Conservation (phyloP, 2,888 invertebrate genomes). For the Piscicola geometra region DNA sequence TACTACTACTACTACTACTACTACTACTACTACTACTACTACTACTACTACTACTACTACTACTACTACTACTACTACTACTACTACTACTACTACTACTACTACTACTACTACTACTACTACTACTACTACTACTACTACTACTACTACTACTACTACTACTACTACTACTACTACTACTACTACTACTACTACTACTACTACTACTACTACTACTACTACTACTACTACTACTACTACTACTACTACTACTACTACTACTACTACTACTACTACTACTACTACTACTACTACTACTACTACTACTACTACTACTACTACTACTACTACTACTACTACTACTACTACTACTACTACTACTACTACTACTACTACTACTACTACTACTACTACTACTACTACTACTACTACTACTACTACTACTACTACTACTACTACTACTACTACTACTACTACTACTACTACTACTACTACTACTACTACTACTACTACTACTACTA, state of each 20-base stretch:
- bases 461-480: conserved; percentile 25
- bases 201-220: conserved; percentile 25
- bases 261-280: conserved; percentile 25
- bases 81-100: conserved; percentile 21
- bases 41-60: not conserved
- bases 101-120: conserved; percentile 25
- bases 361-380: conserved; percentile 26
- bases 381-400: conserved; percentile 36
- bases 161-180: conserved; percentile 25
- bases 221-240: conserved; percentile 25
- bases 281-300: conserved; percentile 25
- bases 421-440: conserved; percentile 2
- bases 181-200: conserved; percentile 14
- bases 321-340: not conserved
- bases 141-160: conserved; percentile 25
- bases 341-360: conserved; percentile 4
- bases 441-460: conserved; percentile 25
- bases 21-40: conserved; percentile 38
- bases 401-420: not conserved
- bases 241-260: conserved; percentile 25
- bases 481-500: conserved; percentile 25
- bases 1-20: conserved; percentile 2
- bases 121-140: conserved; percentile 25
- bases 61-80: not conserved
- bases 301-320: conserved; percentile 23